Percentiles rank a stretch among this genome's conserved stretches.
phyloP scores from a whole-genome alignment of 2,888 invertebrate genomes.

The Hyposoter dolosus region DNA sequence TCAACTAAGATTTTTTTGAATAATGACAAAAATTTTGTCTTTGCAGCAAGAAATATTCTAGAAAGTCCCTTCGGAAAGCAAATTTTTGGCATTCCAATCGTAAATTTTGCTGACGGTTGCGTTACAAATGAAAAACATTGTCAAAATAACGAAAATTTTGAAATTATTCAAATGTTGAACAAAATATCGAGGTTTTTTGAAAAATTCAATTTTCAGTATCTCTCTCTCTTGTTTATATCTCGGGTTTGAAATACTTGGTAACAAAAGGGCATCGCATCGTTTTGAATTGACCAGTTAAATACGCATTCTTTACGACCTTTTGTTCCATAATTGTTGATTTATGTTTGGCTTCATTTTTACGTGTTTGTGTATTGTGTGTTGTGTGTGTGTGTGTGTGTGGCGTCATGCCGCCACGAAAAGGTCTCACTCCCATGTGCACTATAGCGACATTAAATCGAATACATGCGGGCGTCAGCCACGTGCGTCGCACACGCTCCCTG shows the following conservation, averaged over 20 bases:
- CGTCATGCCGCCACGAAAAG: constrained; percentile 41
- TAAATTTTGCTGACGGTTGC: too few relatives aligned
- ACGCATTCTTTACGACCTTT: constrained; percentile 9
- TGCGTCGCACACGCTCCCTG: constrained; percentile 74
- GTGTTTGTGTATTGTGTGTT: neutral
- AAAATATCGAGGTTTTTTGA: too few relatives aligned
- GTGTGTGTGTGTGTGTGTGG: constrained; percentile 1
- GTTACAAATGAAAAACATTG: too few relatives aligned
- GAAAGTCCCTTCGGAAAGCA: too few relatives aligned
- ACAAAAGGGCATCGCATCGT: constrained; percentile 3
- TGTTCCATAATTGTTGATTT: constrained; percentile 7
- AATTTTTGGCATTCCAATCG: too few relatives aligned
- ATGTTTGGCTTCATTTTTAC: neutral
- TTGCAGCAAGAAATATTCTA: too few relatives aligned
- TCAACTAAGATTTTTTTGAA: too few relatives aligned
- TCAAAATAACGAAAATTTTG: too few relatives aligned
- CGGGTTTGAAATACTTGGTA: neutral
- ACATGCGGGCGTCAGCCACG: constrained; percentile 82
- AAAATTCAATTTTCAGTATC: too few relatives aligned
- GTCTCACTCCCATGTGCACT: constrained; percentile 44
- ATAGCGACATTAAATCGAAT: constrained; percentile 60
- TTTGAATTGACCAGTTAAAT: neutral
- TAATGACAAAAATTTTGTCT: too few relatives aligned
- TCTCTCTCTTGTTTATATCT: neutral
- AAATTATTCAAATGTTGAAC: too few relatives aligned